Percentiles rank a stretch among this genome's conserved stretches.
These are phyloP conservation scores for Grantiella picta DNA, from an alignment of 2,113 vertebrate genomes.

Conservation along the genomic window DNA sequence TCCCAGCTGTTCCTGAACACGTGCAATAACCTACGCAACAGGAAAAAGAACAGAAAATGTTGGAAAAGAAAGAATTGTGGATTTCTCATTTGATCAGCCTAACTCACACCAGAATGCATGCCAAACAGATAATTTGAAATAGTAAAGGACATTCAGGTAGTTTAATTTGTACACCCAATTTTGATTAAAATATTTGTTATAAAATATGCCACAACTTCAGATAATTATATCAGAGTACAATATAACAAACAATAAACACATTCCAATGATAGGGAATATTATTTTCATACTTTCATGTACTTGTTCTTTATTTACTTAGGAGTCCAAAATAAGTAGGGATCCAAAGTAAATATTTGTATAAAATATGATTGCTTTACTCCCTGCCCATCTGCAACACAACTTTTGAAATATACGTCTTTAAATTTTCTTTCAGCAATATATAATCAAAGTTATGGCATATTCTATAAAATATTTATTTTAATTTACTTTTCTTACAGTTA, in stretches of 20 bases:
- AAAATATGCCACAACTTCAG: not conserved
- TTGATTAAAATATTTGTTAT: not conserved
- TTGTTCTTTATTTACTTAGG: not conserved
- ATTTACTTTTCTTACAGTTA: not conserved
- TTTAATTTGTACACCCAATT: not conserved
- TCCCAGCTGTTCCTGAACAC: not conserved
- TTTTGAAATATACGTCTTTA: conserved; percentile 1
- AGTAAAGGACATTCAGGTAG: not conserved
- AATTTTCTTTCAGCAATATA: not conserved
- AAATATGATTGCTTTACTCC: not conserved
- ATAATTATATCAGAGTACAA: not conserved
- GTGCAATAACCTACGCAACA: not conserved
- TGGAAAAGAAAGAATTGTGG: not conserved
- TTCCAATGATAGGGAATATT: not conserved
- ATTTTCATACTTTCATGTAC: not conserved
- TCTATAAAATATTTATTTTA: not conserved
- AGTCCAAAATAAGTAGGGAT: not conserved
- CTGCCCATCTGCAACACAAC: not conserved
- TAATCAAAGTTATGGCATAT: not conserved
- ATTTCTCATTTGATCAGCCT: not conserved
- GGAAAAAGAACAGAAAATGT: not conserved
- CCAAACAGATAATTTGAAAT: not conserved
- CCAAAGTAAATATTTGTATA: not conserved
- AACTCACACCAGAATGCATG: not conserved
- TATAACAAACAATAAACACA: not conserved